Evolutionary conservation across 2,797 vertebrate species (phyloP).

Genomic region (Scyliorhinus canicula): DNA sequence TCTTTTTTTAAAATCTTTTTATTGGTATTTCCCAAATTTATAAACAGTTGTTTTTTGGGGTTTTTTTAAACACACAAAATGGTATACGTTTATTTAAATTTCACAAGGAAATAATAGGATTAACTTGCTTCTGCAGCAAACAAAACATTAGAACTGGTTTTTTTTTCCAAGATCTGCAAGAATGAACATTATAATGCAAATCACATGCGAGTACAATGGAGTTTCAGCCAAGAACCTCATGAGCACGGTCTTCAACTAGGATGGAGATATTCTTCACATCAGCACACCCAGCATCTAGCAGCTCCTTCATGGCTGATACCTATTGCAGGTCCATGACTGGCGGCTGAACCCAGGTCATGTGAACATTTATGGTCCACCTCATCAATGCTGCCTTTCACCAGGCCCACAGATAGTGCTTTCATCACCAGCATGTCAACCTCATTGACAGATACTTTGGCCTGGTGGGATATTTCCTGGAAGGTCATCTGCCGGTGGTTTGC

Average conservation of each 20-base stretch:
- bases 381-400: slow-evolving; percentile 40
- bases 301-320: slow-evolving; percentile 29
- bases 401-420: slow-evolving; percentile 37
- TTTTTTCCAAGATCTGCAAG: not conserved
- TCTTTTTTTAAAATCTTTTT: too few relatives aligned
- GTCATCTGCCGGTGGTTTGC: slow-evolving; percentile 40
- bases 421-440: slow-evolving; percentile 40
- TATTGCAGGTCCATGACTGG: slow-evolving; percentile 38
- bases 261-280: slow-evolving; percentile 37
- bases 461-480: slow-evolving; percentile 39
- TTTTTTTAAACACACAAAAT: not conserved
- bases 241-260: slow-evolving; percentile 32
- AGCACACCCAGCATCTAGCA: slow-evolving; percentile 25
- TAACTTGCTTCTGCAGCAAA: slow-evolving; percentile 28
- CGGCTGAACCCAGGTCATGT: slow-evolving; percentile 41
- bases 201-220: not conserved
- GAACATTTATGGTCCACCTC: slow-evolving; percentile 39
- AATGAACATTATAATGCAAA: not conserved
- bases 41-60: too few relatives aligned
- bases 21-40: too few relatives aligned
- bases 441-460: slow-evolving; percentile 36
- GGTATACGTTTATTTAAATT: slow-evolving; percentile 14
- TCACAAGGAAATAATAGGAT: slow-evolving; percentile 20
- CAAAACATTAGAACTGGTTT: not conserved
- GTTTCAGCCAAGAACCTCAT: slow-evolving; percentile 37